Conservation (phyloP, 1,140 invertebrate genomes). For the Agraylea sexmaculata region DNA sequence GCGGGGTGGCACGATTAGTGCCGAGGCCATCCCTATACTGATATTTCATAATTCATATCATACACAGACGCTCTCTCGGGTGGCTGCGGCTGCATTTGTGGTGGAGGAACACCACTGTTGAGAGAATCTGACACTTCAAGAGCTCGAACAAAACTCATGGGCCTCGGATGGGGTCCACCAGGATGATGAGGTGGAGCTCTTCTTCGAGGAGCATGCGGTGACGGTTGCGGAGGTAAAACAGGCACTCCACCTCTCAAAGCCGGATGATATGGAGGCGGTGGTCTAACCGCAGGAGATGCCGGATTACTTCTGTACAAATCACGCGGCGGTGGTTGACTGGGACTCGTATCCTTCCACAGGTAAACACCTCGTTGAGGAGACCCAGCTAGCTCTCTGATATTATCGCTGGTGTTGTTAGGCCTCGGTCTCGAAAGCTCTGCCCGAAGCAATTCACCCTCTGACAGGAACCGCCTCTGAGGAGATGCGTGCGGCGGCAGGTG, state of each 20-base stretch:
- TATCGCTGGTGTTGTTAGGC: conserved; percentile 51
- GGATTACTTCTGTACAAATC: conserved; percentile 29
- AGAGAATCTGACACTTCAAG: conserved; percentile 81
- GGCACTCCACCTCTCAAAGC: conserved; percentile 50
- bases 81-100: conserved; percentile 47
- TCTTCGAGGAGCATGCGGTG: conserved; percentile 53
- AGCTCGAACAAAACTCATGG: conserved; percentile 86
- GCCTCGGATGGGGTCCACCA: conserved; percentile 37
- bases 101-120: conserved; percentile 35
- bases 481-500: conserved; percentile 38
- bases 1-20: conserved; percentile 19
- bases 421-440: conserved; percentile 45
- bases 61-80: conserved; percentile 80
- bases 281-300: conserved; percentile 24
- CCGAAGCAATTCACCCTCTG: conserved; percentile 72
- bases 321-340: conserved; percentile 57
- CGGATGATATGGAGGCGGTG: conserved; percentile 37
- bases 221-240: conserved; percentile 52
- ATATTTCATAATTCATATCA: conserved; percentile 94
- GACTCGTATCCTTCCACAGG: conserved; percentile 70
- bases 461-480: conserved; percentile 73
- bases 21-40: conserved; percentile 43
- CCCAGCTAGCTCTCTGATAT: conserved; percentile 66
- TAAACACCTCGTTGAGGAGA: conserved; percentile 74
- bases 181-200: conserved; percentile 33